Conservation (phyloP, 2,113 vertebrate species). For the Coreoperca whiteheadi region DNA sequence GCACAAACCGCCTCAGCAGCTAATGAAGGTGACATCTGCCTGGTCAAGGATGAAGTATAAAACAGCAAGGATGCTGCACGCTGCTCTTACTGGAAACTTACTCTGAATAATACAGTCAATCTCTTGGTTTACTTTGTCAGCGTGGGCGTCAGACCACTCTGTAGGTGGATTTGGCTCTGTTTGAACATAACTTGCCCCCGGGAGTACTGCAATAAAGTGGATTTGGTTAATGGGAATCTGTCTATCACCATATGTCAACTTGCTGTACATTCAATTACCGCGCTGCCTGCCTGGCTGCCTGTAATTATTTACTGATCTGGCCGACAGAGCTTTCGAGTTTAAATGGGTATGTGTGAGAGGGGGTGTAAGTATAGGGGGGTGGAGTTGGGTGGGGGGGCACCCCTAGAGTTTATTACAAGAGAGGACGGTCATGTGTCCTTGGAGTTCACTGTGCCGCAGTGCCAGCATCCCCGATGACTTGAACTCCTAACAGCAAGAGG, state of each 20-base stretch:
- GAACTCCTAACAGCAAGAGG: conserved; percentile 9
- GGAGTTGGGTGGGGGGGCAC: neutral
- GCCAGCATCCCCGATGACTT: conserved; percentile 7
- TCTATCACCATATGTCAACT: conserved; percentile 74
- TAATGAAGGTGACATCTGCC: conserved; percentile 14
- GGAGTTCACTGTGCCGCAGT: conserved; percentile 32
- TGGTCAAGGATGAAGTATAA: conserved; percentile 30
- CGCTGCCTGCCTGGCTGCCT: conserved; percentile 59
- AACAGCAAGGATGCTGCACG: conserved; percentile 5
- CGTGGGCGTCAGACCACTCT: conserved; percentile 30
- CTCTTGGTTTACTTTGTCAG: conserved; percentile 41
- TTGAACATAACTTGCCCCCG: conserved; percentile 67
- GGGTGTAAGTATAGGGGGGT: conserved; percentile 15
- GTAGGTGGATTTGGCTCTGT: conserved; percentile 67
- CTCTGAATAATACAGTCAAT: conserved; percentile 55
- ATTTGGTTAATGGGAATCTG: conserved; percentile 79
- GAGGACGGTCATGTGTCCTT: conserved; percentile 65
- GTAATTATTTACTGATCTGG: conserved; percentile 80
- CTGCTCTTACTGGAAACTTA: conserved; percentile 22
- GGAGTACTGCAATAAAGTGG: conserved; percentile 65
- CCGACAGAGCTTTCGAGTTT: conserved; percentile 70
- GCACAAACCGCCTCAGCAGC: conserved; percentile 2
- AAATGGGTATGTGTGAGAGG: conserved; percentile 17
- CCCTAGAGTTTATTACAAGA: conserved; percentile 55
- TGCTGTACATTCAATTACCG: conserved; percentile 74